Conservation (phyloP, 37 sponge, comb jelly and placozoan genomes). For the Sycon ciliatum region DNA sequence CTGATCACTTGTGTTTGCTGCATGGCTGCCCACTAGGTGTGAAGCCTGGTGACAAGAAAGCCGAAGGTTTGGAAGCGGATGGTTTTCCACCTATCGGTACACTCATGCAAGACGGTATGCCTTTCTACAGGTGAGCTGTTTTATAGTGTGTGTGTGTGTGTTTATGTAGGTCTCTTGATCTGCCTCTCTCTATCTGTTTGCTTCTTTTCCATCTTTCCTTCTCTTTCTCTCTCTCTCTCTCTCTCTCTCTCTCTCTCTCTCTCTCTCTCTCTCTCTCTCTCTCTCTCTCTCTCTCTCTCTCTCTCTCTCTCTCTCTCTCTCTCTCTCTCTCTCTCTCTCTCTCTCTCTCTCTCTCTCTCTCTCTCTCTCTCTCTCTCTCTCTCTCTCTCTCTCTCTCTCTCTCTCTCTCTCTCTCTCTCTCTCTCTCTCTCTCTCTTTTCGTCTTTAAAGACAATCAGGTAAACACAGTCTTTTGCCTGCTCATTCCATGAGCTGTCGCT, state of each 20-base stretch:
- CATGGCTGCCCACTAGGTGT: constrained; percentile 23
- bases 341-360: background rate
- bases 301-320: constrained; percentile 1
- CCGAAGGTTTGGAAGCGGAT: constrained; percentile 58
- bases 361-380: background rate
- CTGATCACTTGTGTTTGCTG: too few relatives aligned
- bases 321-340: background rate
- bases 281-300: background rate
- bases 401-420: too few relatives aligned
- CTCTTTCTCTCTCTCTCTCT: constrained; percentile 1
- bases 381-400: background rate
- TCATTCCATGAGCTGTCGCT: too few relatives aligned
- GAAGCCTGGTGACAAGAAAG: constrained; percentile 28
- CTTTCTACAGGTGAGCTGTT: constrained; percentile 44
- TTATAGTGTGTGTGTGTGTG: background rate
- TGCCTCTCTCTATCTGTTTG: background rate
- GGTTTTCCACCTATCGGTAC: constrained; percentile 83
- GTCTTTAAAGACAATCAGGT: too few relatives aligned
- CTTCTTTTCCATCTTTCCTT: background rate
- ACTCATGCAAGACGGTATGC: constrained; percentile 64
- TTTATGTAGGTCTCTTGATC: background rate
- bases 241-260: constrained; percentile 1
- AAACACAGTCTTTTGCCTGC: too few relatives aligned
- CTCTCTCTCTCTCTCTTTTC: too few relatives aligned
- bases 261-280: background rate